Percentiles rank a stretch among this genome's conserved stretches.
Conservation (phyloP, 2,888 invertebrate genomes). For the Colostygia pectinataria region DNA sequence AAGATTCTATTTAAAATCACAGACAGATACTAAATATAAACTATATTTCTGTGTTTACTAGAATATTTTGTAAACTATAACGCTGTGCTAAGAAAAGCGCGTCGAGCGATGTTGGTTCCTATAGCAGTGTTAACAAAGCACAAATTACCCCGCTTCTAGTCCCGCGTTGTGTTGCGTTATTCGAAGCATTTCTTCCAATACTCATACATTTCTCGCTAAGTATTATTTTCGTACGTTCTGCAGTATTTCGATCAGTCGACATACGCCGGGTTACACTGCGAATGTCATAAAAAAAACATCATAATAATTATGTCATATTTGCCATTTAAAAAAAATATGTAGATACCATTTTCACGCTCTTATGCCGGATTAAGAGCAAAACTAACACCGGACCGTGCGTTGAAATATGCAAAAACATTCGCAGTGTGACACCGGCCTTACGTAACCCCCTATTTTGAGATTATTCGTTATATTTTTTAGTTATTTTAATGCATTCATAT, state of each 20-base stretch:
- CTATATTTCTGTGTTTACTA: no score
- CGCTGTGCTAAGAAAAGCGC: constrained; percentile 7
- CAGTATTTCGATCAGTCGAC: constrained; percentile 8
- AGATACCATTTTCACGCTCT: constrained; percentile 5
- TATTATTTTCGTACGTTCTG: constrained; percentile 34
- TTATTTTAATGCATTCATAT: constrained; percentile 22
- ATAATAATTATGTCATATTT: neutral
- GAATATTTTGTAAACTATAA: neutral
- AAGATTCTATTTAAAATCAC: no score
- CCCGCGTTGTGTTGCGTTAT: constrained; percentile 52
- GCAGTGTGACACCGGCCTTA: constrained; percentile 5
- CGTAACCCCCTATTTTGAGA: constrained; percentile 32
- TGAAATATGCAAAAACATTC: no score
- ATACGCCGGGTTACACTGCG: constrained; percentile 5
- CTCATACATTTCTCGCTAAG: constrained; percentile 47
- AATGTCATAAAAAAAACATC: no score
- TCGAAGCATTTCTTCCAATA: constrained; percentile 51
- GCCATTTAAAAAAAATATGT: neutral
- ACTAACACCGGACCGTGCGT: no score
- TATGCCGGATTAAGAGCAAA: no score
- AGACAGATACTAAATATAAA: no score
- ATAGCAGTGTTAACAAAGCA: constrained; percentile 20
- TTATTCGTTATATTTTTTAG: constrained; percentile 30
- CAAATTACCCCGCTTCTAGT: constrained; percentile 56
- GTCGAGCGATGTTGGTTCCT: constrained; percentile 15